A percentile compares a stretch with the other conserved stretches of the same genome.
phyloP scores from a whole-genome alignment of 2,888 invertebrate genomes.

The Cantharis lateralis region DNA sequence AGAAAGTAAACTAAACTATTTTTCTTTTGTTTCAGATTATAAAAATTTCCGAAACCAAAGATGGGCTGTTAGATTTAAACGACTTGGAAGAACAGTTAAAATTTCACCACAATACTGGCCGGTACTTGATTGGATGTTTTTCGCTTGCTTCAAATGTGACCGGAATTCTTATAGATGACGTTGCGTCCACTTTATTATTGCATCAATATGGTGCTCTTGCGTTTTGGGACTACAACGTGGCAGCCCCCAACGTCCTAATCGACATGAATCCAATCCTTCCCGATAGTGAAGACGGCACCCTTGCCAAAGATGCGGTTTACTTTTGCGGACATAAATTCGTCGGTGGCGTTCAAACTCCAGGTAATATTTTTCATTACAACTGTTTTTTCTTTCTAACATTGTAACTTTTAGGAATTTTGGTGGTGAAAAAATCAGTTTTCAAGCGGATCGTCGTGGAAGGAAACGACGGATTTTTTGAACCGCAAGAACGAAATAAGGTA shows the following conservation, averaged over 20 bases:
- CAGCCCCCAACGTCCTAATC: conserved; percentile 77
- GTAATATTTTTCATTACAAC: conserved; percentile 45
- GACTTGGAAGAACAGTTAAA: conserved; percentile 74
- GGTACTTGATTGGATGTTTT: conserved; percentile 81
- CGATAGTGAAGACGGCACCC: conserved; percentile 70
- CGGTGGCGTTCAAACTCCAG: conserved; percentile 87
- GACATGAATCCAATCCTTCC: conserved; percentile 83
- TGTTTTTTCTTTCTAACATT: not conserved
- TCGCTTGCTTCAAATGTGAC: conserved; percentile 88
- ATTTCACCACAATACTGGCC: conserved; percentile 64
- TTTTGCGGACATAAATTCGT: conserved; percentile 90
- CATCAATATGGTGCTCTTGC: conserved; percentile 83
- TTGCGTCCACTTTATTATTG: conserved; percentile 77
- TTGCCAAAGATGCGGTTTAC: conserved; percentile 86
- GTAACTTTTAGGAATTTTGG: conserved; percentile 60
- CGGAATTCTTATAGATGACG: conserved; percentile 83
- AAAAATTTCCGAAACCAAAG: conserved; percentile 76
- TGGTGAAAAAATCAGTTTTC: conserved; percentile 66
- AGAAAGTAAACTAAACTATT: not conserved
- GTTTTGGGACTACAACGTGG: conserved; percentile 90
- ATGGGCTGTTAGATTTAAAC: conserved; percentile 78
- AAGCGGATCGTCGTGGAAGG: conserved; percentile 53
- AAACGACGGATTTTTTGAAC: conserved; percentile 52
- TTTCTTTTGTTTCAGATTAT: conserved; percentile 65
- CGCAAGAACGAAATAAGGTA: conserved; percentile 51